These are phyloP conservation scores for Syndactyla subalaris DNA, from an alignment of 2,797 vertebrate species.

Conservation along the genomic window DNA sequence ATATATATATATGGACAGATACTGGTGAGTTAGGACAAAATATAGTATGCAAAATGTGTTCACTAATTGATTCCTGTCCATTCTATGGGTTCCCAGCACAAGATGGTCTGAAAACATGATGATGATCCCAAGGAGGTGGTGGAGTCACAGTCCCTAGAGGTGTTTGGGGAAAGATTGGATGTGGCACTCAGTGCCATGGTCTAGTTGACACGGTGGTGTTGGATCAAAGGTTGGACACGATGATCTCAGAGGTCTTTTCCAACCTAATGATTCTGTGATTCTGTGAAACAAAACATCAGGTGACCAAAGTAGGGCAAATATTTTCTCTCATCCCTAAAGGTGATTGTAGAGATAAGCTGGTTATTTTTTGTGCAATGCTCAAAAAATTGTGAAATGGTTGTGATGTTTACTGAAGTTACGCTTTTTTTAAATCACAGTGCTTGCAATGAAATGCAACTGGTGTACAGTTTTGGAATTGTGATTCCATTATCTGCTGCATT, in stretches of 20 bases:
- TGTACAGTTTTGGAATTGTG: background rate
- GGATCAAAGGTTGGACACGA: background rate
- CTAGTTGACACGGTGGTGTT: background rate
- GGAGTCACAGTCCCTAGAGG: background rate
- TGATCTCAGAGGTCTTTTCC: background rate
- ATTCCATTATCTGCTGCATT: background rate
- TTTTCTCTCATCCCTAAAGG: background rate
- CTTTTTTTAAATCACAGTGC: background rate
- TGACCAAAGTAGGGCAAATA: background rate
- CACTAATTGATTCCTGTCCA: background rate
- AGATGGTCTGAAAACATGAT: background rate
- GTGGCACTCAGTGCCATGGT: background rate
- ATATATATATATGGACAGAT: background rate
- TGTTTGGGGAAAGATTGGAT: background rate
- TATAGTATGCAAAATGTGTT: background rate
- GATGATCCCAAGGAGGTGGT: background rate
- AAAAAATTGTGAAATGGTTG: background rate
- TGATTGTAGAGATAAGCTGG: background rate
- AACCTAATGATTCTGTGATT: background rate
- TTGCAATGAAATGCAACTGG: constrained; percentile 30
- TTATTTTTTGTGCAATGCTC: background rate
- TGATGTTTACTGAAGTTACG: background rate
- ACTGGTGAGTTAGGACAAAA: background rate
- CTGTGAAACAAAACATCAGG: background rate
- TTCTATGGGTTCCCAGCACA: background rate